Evolutionary conservation across 2,888 invertebrate species (phyloP), one percentile per base, ranked within the genome.

Genomic region (Lypha dubia): DNA sequence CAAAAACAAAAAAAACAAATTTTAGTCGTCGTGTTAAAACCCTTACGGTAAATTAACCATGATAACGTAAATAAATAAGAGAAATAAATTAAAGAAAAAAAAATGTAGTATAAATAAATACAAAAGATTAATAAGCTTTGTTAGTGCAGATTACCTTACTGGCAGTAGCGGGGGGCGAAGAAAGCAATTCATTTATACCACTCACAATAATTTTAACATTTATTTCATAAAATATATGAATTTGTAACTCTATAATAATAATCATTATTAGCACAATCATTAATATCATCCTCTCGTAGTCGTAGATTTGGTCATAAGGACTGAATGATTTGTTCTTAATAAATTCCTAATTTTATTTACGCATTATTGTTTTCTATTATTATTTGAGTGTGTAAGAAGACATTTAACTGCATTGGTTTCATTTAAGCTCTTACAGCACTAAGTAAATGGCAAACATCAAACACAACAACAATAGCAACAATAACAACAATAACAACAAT

Each of bases 351-450:
- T 62, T 32, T 75, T 62, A 56, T 58, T 73, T 65, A 79, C 56
- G 56, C 63, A 73, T 65, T 79, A 63, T 79, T 63, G 65, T 63
- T 67, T 63, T 49, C n/a, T 63, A 58, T 75, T 71, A 65, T 77
- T 60, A 71, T 60, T 67, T 63, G 58, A 32, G 56, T 74, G 56
- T 74, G 41, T 63, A 71, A 70, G 71, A 63, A 56, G 62, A 41
- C 28, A 62, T 62, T 79, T 62, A 38, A 22, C 32, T 70, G 51
- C 77, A 79, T 20, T 24, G 41, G 28, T 44, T 56, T 41, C 17
- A 53, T 13, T 68, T 38, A 24, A 60, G 68, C 49, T 70, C 17
- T 7, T 7, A 49, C 38, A 49, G 17, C 17, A n/a, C n/a, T n/a
- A 56, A 56, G 24, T 28, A 41, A 70, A 28, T 46, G 13, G n/a